Base-by-base conservation (phyloP, 2,888 invertebrate genomes). In the Eilema depressum region DNA sequence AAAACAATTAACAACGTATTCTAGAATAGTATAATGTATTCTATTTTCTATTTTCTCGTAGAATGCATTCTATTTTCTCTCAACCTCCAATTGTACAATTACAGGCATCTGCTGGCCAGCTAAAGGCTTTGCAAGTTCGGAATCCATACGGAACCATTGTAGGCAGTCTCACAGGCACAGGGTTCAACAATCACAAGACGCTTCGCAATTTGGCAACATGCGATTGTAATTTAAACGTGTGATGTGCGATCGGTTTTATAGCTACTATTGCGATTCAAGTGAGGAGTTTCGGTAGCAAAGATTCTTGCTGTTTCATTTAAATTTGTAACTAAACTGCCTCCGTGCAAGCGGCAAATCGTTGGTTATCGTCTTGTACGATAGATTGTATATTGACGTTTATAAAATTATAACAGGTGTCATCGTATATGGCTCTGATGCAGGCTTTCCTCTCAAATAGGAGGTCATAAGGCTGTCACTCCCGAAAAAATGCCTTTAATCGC, bases 121-220 rank as follows among this genome's bases (percentile, higher is more conserved):
- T 30, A 30, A 53, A 64, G 53, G 64, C 53, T 64, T 8, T 64
- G 53, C 64, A 56, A 47, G 64, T 64, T 56, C 23, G 23, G n/a
- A 53, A 53, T 59, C 59, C 28, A 59, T 59, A 17, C 28, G n/a
- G 8, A 28, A 47, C n/a, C 30, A 17, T n/a, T 4, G 53, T n/a
- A 30, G 53, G n/a, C 53, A 33, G 33, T 12, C 30, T 20, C 53
- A 56, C 30, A 65, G 53, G 30, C 53, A 56, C 30, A 65, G 53
- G 30, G 30, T 30, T 23, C 64, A 65, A 56, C 56, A 65, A 65
- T 65, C 30, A 65, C 64, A 64, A 53, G 64, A 53, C 63, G 11
- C n/a, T 64, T 28, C 14, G 64, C 64, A 53, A 65, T 56, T 65
- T 30, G 64, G 53, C 64, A 63, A 63, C 41, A n/a, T 28, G 47